These are phyloP conservation scores for Stenodera caucasica DNA, from an alignment of 2,888 invertebrate species.

Conservation along the genomic window DNA sequence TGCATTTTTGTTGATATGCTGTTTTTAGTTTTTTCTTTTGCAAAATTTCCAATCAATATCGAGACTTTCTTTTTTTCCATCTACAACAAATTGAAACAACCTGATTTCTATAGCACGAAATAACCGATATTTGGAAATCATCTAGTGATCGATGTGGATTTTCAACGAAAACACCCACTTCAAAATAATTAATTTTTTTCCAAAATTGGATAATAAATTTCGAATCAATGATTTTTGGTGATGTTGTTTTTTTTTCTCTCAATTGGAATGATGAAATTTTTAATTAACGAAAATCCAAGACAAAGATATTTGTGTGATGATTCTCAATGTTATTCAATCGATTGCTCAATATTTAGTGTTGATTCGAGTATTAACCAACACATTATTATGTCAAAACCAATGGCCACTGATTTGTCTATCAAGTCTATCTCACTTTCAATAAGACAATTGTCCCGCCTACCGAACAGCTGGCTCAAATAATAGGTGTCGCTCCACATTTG, in stretches of 20 bases:
- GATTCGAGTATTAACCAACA: too few relatives aligned
- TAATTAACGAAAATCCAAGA: neutral
- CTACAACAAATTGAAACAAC: neutral
- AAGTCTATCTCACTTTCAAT: too few relatives aligned
- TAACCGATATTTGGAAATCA: neutral
- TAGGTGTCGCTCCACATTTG: too few relatives aligned
- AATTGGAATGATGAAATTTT: neutral
- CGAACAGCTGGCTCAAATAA: too few relatives aligned
- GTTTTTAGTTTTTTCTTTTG: constrained; percentile 16
- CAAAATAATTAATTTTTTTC: neutral
- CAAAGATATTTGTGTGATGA: neutral
- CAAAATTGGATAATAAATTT: neutral
- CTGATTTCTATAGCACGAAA: too few relatives aligned
- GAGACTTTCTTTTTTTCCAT: constrained; percentile 14
- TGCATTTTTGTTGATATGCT: constrained; percentile 18
- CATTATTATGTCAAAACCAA: too few relatives aligned
- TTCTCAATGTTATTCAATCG: neutral
- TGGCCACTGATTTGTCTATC: too few relatives aligned
- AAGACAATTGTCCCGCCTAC: too few relatives aligned
- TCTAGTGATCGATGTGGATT: neutral
- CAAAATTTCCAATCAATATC: constrained; percentile 9
- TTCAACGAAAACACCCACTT: neutral
- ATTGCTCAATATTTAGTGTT: too few relatives aligned
- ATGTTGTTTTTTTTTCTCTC: neutral
- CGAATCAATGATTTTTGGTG: neutral